These are phyloP conservation scores for Listrodromus nycthemerus DNA, from an alignment of 2,888 invertebrate species.

Conservation along the genomic window DNA sequence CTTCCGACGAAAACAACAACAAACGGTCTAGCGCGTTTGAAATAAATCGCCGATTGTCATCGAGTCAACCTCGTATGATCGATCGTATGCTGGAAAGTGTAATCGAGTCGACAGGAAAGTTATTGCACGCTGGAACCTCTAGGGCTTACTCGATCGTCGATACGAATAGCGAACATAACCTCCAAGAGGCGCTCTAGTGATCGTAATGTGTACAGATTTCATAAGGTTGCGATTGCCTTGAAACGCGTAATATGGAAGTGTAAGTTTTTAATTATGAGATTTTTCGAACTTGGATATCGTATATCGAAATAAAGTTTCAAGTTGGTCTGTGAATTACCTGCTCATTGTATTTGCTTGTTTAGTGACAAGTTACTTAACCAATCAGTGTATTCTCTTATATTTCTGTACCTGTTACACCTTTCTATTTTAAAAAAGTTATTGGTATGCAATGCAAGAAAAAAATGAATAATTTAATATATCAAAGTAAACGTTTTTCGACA, in stretches of 20 bases:
- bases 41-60: neutral
- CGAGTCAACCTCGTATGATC: neutral
- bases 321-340: neutral
- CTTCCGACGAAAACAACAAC: slow-evolving; percentile 14
- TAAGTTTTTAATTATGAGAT: neutral
- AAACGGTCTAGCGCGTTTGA: neutral
- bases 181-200: neutral
- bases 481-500: too few species aligned
- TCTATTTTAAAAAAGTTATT: neutral
- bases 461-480: too few species aligned
- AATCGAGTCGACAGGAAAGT: neutral
- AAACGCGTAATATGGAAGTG: slow-evolving; percentile 19
- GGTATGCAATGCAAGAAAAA: too few species aligned
- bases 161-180: slow-evolving; percentile 12
- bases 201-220: neutral
- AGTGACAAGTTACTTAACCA: too few species aligned
- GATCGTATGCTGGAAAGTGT: neutral
- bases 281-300: too few species aligned
- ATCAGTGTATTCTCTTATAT: too few species aligned
- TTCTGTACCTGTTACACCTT: too few species aligned
- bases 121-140: neutral
- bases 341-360: too few species aligned
- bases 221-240: neutral
- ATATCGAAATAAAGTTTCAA: too few species aligned
- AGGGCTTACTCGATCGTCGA: neutral